phyloP scores from a whole-genome alignment of 2,888 invertebrate genomes.

The Hirtodrosophila cameraria region DNA sequence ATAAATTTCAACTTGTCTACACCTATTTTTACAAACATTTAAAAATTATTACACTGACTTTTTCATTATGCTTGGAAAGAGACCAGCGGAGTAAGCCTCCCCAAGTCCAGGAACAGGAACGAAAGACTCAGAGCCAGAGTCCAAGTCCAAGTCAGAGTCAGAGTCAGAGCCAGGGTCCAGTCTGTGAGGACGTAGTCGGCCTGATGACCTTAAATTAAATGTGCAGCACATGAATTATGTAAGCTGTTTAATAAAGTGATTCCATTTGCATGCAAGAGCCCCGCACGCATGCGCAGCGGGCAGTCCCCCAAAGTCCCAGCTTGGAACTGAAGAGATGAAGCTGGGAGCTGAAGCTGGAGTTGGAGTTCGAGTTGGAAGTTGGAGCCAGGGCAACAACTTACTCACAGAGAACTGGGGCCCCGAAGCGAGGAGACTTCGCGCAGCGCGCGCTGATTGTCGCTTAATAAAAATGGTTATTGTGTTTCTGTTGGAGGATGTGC shows the following conservation, averaged over 20 bases:
- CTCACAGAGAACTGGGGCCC: constrained; percentile 35
- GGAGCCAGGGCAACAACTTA: constrained; percentile 40
- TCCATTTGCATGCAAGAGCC: constrained; percentile 80
- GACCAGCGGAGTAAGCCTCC: constrained; percentile 13
- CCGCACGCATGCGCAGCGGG: constrained; percentile 79
- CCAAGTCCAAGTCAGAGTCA: no score
- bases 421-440: constrained; percentile 53
- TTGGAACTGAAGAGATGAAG: constrained; percentile 31
- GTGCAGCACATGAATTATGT: constrained; percentile 82
- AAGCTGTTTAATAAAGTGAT: constrained; percentile 83
- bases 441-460: constrained; percentile 78
- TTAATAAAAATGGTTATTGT: constrained; percentile 80
- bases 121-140: no score
- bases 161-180: no score
- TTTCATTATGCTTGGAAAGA: constrained; percentile 72
- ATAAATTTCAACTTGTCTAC: constrained; percentile 82
- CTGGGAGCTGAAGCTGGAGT: not conserved
- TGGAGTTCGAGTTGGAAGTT: not conserved
- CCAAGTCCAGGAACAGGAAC: no score
- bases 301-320: constrained; percentile 49
- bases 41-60: constrained; percentile 78
- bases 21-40: constrained; percentile 80
- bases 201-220: constrained; percentile 82
- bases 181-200: constrained; percentile 6
- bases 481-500: constrained; percentile 37